These are phyloP conservation scores for Parnassius apollo DNA, from an alignment of 2,888 invertebrate species.

Conservation along the genomic window DNA sequence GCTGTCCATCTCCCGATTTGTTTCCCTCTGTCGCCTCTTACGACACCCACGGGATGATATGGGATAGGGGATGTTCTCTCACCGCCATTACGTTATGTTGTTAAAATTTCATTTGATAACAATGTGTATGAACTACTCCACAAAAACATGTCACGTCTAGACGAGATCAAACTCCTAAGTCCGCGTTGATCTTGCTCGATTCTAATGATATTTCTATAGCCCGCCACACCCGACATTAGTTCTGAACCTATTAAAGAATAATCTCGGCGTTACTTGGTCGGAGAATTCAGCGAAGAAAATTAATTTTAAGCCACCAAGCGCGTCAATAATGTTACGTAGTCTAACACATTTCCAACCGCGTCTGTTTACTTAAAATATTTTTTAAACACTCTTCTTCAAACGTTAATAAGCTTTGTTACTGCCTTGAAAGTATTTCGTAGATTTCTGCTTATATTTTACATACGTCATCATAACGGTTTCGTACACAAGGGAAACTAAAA, in stretches of 20 bases:
- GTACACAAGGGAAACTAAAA: too few relatives aligned
- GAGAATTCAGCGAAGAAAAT: conserved; percentile 10
- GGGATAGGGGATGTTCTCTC: too few relatives aligned
- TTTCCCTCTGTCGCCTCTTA: too few relatives aligned
- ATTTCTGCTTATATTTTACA: too few relatives aligned
- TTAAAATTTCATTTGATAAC: too few relatives aligned
- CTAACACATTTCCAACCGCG: conserved; percentile 9
- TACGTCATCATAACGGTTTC: too few relatives aligned
- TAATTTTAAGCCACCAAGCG: conserved; percentile 17
- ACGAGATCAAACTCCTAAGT: not conserved
- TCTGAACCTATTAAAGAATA: conserved; percentile 22
- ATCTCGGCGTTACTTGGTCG: not conserved
- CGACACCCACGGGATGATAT: too few relatives aligned
- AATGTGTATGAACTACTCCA: too few relatives aligned
- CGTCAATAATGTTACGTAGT: conserved; percentile 18
- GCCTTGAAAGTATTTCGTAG: not conserved
- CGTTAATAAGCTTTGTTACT: not conserved
- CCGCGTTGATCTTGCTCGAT: conserved; percentile 8
- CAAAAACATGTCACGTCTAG: not conserved
- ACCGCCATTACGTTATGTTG: too few relatives aligned
- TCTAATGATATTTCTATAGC: conserved; percentile 25
- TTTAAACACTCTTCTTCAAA: conserved; percentile 2
- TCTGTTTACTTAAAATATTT: conserved; percentile 14
- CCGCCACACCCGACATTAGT: conserved; percentile 12
- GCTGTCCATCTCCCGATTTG: too few relatives aligned